phyloP scores from a whole-genome alignment of 2,113 vertebrate genomes.

The Elephas maximus region DNA sequence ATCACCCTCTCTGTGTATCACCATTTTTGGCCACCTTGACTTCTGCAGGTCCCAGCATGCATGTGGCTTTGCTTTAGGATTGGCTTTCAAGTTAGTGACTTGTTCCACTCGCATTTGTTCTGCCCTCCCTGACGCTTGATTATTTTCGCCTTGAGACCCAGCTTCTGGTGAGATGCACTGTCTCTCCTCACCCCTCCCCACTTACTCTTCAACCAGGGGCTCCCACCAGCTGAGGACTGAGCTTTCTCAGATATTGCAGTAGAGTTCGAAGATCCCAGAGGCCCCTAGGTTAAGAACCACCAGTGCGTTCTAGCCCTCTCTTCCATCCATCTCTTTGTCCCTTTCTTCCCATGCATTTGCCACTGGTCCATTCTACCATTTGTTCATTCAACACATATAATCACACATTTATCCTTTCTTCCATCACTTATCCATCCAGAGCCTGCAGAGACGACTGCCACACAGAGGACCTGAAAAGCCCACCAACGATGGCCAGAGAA shows the following conservation, averaged over 20 bases:
- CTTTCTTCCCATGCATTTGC: background rate
- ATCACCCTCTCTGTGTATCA: accelerated
- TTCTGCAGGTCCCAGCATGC: background rate
- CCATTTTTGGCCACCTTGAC: accelerated
- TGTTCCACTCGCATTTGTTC: background rate
- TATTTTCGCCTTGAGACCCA: background rate
- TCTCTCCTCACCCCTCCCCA: background rate
- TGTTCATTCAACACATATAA: background rate
- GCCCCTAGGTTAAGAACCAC: background rate
- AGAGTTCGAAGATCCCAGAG: background rate
- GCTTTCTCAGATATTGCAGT: background rate
- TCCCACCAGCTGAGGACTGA: background rate
- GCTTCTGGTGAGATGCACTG: background rate
- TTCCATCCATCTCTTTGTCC: background rate
- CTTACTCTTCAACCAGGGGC: background rate
- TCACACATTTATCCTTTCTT: background rate
- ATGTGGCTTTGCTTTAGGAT: accelerated
- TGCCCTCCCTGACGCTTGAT: background rate
- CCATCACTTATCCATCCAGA: background rate
- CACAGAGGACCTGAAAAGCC: background rate
- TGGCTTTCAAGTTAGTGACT: background rate
- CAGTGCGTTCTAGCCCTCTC: accelerated
- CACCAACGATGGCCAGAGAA: background rate
- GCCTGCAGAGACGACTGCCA: background rate
- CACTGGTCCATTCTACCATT: background rate